Base-by-base conservation (phyloP, 1,140 invertebrate genomes). In the Ostrea edulis region DNA sequence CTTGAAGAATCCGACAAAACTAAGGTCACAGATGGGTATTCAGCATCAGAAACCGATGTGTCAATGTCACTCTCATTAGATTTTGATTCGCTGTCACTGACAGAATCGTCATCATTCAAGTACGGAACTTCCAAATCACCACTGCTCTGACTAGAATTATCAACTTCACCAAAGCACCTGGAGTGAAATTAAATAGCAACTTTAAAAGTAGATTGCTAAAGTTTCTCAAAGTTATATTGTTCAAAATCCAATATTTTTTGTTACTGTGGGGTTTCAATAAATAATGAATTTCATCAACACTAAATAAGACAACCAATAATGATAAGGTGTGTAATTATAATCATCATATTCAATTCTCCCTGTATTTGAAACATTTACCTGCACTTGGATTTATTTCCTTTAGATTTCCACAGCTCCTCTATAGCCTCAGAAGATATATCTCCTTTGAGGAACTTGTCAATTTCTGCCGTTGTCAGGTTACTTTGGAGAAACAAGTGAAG, bases 401-500 rank as follows among this genome's bases (percentile, higher is more conserved):
- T 83, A 68, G 52, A 81, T 22, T 85, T 87, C 91, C 91, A 91
- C 17, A 91, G 53, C 51, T 86, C 58, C 20, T 90, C 86, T 52
- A 91, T 77, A 9, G 84, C 29, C 1, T 88, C 82, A 2, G 90
- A 84, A 0, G 88, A 68, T n/a, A 90, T 83, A 71, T 90, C 88
- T 4, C 91, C 91, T 0, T 82, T 29, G 44, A 91, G 58, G 54
- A 87, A 90, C 55, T 90, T 89, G 29, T 90, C 87, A 20, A 91
- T 91, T 52, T 90, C 88, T 35, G 84, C 65, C 8, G 53, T 55
- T 0, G 86, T 86, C 17, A 91, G 54, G 65, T 90, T 84, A 8
- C 90, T 90, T 85, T 91, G 91, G n/a, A 91, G 62, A 83, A 91
- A 90, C 54, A 91, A 86, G 82, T 91, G 91, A 8, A 90, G 58